These are phyloP conservation scores for Megaceryle torquata DNA, from an alignment of 2,113 vertebrate species.

Conservation along the genomic window DNA sequence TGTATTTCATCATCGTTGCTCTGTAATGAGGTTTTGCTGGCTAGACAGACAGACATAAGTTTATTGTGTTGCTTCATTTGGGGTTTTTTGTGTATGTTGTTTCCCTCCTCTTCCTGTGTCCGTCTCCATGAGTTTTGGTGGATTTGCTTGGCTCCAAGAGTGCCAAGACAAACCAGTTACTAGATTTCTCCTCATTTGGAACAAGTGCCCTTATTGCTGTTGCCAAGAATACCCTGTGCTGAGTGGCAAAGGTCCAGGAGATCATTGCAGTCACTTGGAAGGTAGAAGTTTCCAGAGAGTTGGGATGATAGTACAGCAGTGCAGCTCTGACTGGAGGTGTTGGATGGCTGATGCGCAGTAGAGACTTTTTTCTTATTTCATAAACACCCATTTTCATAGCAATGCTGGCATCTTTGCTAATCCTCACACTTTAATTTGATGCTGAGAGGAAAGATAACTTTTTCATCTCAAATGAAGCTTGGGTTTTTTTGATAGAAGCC, in stretches of 20 bases:
- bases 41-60: slow-evolving; percentile 3
- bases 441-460: neutral
- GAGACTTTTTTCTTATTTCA: neutral
- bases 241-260: neutral
- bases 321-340: neutral
- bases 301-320: neutral
- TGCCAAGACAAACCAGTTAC: neutral
- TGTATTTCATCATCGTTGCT: neutral
- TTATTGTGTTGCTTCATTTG: neutral
- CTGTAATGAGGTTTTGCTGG: neutral
- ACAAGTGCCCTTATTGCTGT: neutral
- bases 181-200: slow-evolving; percentile 3
- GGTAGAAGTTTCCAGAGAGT: neutral
- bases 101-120: neutral
- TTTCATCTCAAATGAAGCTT: neutral
- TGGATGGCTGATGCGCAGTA: too few relatives aligned
- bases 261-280: rapidly evolving
- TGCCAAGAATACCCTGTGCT: neutral
- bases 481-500: neutral
- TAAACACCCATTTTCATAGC: neutral
- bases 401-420: neutral
- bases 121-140: neutral
- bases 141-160: neutral
- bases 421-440: neutral
- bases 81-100: neutral